These are phyloP conservation scores for Andinoacara biseriatus DNA, from an alignment of 2,113 vertebrate genomes.

Conservation along the genomic window DNA sequence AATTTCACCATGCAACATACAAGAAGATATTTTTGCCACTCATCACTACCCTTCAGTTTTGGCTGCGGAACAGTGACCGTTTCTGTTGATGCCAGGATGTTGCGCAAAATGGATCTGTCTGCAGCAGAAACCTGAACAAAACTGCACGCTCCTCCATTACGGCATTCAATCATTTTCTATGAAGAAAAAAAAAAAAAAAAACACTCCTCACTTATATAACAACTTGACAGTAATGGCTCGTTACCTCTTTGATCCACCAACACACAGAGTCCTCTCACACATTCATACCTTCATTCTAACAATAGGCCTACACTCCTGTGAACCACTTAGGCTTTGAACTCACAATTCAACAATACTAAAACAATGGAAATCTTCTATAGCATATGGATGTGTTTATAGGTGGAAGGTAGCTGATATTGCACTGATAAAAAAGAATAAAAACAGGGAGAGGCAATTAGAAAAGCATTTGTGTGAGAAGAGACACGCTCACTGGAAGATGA, in stretches of 20 bases:
- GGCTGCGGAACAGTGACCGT: not conserved
- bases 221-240: conserved; percentile 71
- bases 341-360: conserved; percentile 38
- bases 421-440: not conserved
- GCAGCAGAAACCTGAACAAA: conserved; percentile 51
- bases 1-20: too few species aligned
- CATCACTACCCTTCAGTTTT: not conserved
- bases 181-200: conserved; percentile 35
- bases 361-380: conserved; percentile 6
- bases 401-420: not conserved
- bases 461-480: not conserved
- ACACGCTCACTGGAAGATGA: conserved; percentile 9
- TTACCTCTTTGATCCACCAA: conserved; percentile 75
- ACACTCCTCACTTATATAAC: conserved; percentile 65
- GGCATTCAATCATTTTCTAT: conserved; percentile 48
- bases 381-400: not conserved
- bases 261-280: conserved; percentile 70
- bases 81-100: not conserved
- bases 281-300: conserved; percentile 61
- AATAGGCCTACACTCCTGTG: conserved; percentile 54
- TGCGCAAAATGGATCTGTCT: conserved; percentile 40
- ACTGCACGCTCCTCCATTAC: conserved; percentile 45
- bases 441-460: conserved; percentile 7
- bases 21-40: too few species aligned
- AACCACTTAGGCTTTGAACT: conserved; percentile 58